Evolutionary conservation across 2,113 vertebrate genomes (phyloP).

Genomic region (Paedocypris sp.): DNA sequence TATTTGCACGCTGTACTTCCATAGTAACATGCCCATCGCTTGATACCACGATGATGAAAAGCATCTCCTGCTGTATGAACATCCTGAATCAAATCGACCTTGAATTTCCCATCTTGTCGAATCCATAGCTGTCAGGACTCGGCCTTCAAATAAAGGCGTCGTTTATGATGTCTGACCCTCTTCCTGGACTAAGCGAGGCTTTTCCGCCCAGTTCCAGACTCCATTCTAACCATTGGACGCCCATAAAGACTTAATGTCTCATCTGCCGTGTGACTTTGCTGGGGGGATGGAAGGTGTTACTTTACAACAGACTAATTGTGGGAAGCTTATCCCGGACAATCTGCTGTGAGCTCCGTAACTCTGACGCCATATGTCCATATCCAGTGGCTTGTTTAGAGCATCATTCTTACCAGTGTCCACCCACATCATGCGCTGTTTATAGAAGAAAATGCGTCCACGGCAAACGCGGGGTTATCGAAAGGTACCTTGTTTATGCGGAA

Average conservation of each 20-base stretch:
- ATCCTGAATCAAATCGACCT: too few relatives aligned
- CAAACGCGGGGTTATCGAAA: not conserved
- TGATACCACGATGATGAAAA: slow-evolving; percentile 1
- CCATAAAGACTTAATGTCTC: not conserved
- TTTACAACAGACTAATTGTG: not conserved
- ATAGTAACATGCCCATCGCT: slow-evolving; percentile 29
- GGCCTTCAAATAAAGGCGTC: not conserved
- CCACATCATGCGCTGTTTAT: not conserved
- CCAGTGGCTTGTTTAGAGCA: slow-evolving; percentile 18
- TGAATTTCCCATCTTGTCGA: not conserved
- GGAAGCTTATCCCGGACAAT: not conserved
- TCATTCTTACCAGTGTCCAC: slow-evolving; percentile 8
- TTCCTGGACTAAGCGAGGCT: slow-evolving; percentile 14
- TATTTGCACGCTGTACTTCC: slow-evolving; percentile 25
- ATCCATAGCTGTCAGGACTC: not conserved
- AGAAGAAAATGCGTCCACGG: not conserved
- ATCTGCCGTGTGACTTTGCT: not conserved
- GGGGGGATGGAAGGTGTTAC: not conserved
- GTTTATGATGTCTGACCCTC: not conserved
- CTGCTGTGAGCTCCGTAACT: not conserved
- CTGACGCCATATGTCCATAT: slow-evolving; percentile 3
- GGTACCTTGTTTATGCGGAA: not conserved
- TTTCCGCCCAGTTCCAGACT: not conserved
- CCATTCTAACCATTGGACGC: not conserved
- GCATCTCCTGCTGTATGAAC: too few relatives aligned